Evolutionary conservation across 2,797 vertebrate genomes (phyloP), one percentile per base, ranked within the genome.

Genomic region (Lepus townsendii): DNA sequence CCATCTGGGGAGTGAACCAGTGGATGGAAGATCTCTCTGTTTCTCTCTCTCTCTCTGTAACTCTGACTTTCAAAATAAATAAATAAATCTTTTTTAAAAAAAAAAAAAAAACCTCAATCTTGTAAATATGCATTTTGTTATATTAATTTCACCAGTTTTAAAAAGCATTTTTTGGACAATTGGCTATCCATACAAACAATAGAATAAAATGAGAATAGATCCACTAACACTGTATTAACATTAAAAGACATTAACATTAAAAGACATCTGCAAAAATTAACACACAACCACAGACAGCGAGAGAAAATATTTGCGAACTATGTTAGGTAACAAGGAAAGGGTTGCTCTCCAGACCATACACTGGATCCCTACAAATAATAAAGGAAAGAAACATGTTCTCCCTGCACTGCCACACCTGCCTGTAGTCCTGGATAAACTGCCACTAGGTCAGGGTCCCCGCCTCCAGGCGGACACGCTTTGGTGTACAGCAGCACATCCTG

Each of bases 141-240:
- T 2, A 13, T 35, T 35, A 66, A 32, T 73, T 84, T 47, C 26
- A 82, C n/a, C 57, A 20, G 30, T 50, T 78, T 27, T 10, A 63
- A 76, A 69, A 85, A 35, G 11, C 38, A 30, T 63, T 83, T 32
- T 73, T 85, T 47, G 54, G 11, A 4, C 66, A 88, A 63, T 35
- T 73, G 52, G 24, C 52, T 78, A 42, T 11, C 32, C 20, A 50
- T 13, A 52, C 50, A 66, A 75, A 73, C 42, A 47, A 47, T 47
- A 87, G 83, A 32, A 32, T 19, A 90, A 94, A 93, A 71, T 54
- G 71, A 92, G 52, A 88, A 71, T 60, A 66, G 35, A 66, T 79
- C 60, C 63, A 57, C 47, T 90, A 27, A 47, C 38, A 71, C 84
- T 50, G 19, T 9, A 52, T 52, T 78, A 83, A 79, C 63, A 71